phyloP scores from a whole-genome alignment of 2,113 vertebrate species.

The Tetraodon nigroviridis region DNA sequence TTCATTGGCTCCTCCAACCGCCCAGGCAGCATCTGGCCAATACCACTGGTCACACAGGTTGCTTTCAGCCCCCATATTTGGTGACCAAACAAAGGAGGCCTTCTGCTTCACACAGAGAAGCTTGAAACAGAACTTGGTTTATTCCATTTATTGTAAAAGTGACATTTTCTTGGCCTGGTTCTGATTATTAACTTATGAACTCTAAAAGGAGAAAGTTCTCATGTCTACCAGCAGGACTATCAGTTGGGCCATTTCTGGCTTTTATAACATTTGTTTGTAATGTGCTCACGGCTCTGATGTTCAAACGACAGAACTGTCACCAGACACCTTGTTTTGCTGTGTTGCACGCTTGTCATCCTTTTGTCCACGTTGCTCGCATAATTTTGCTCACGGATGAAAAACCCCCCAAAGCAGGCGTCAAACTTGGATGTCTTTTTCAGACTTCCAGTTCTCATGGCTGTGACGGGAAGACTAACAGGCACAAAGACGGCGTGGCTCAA shows the following conservation, averaged over 20 bases:
- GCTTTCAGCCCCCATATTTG: not conserved
- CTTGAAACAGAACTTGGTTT: too few species aligned
- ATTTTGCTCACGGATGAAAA: not conserved
- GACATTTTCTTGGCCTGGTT: not conserved
- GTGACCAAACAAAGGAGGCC: not conserved
- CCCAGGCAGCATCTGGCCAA: not conserved
- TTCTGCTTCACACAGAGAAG: not conserved
- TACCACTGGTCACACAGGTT: not conserved
- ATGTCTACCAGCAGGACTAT: too few species aligned
- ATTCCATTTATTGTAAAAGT: not conserved
- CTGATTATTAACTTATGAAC: not conserved
- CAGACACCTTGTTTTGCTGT: too few species aligned
- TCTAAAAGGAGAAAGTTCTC: too few species aligned
- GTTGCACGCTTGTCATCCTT: too few species aligned
- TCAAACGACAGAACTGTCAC: too few species aligned
- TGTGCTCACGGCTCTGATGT: too few species aligned
- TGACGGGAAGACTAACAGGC: slow-evolving; percentile 43
- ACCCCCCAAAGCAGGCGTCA: slow-evolving; percentile 11
- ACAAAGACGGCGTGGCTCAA: slow-evolving; percentile 40
- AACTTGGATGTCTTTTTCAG: slow-evolving; percentile 43
- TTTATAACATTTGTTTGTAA: too few species aligned
- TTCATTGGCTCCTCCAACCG: not conserved
- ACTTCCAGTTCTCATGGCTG: slow-evolving; percentile 21
- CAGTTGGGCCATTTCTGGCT: too few species aligned
- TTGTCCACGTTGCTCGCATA: too few species aligned